Conservation (phyloP, 1,140 invertebrate species). For the Papilio helenus region DNA sequence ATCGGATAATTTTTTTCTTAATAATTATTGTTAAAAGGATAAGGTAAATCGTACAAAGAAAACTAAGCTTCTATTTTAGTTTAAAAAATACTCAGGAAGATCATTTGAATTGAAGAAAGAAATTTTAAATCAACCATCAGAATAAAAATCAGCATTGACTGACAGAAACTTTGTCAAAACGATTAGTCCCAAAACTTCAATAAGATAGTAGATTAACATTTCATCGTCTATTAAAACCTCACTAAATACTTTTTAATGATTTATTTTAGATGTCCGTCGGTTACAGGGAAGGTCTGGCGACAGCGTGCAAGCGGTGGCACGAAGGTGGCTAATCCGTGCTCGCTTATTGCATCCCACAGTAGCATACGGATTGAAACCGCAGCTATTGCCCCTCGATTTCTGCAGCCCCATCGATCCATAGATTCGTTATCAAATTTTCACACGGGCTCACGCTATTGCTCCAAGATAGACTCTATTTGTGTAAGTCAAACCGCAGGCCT, state of each 20-base stretch:
- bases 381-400: constrained; percentile 72
- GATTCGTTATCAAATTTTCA: constrained; percentile 83
- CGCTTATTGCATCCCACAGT: constrained; percentile 79
- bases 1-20: neutral
- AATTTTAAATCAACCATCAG: too few species aligned
- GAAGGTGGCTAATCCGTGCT: constrained; percentile 65
- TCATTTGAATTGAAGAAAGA: too few species aligned
- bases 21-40: neutral
- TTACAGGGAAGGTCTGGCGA: neutral
- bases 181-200: too few species aligned
- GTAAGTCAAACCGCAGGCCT: constrained; percentile 76
- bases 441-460: constrained; percentile 69
- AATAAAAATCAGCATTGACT: too few species aligned
- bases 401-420: constrained; percentile 78
- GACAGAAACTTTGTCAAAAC: too few species aligned
- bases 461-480: constrained; percentile 82
- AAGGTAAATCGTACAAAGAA: too few species aligned
- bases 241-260: neutral
- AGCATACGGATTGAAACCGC: constrained; percentile 77
- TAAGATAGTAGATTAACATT: too few species aligned
- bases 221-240: neutral
- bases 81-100: too few species aligned
- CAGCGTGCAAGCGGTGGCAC: constrained; percentile 31
- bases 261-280: constrained; percentile 14
- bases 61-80: too few species aligned